These are phyloP conservation scores for Cephus pulcher DNA, from an alignment of 2,888 invertebrate genomes.

Conservation along the genomic window DNA sequence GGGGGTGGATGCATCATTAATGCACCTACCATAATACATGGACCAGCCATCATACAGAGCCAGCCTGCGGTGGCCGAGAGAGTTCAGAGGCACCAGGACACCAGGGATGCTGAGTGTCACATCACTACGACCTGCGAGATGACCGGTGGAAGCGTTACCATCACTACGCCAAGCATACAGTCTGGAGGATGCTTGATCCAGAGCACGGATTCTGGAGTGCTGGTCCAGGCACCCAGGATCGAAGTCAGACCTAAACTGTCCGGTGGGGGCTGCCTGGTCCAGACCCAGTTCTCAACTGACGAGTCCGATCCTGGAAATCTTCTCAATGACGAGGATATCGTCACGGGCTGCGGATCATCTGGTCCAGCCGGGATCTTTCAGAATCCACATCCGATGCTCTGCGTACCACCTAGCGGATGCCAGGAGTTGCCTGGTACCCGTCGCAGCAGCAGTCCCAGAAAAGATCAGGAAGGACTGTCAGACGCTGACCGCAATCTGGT, in stretches of 20 bases:
- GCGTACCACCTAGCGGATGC: constrained; percentile 51
- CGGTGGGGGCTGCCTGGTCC: constrained; percentile 43
- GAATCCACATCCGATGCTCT: constrained; percentile 20
- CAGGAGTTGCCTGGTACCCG: constrained; percentile 56
- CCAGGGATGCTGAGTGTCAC: constrained; percentile 31
- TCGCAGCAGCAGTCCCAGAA: constrained; percentile 9
- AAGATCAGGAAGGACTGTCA: too few species aligned
- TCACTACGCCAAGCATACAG: constrained; percentile 46
- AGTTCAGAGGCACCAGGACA: too few species aligned
- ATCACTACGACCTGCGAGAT: constrained; percentile 48
- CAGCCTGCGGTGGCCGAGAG: neutral
- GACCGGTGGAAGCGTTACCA: constrained; percentile 50
- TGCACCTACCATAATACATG: constrained; percentile 49
- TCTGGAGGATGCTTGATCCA: constrained; percentile 49
- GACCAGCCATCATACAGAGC: constrained; percentile 44
- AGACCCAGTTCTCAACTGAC: constrained; percentile 37
- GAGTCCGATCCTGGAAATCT: constrained; percentile 13
- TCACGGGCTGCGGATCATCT: constrained; percentile 7
- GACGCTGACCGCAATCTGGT: neutral
- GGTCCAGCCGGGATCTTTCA: constrained; percentile 16
- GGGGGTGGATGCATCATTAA: constrained; percentile 53
- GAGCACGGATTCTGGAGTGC: constrained; percentile 36
- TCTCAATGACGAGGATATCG: constrained; percentile 14
- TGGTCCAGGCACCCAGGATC: constrained; percentile 44
- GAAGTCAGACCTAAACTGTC: constrained; percentile 51